Percentiles rank a stretch among this genome's conserved stretches.
Evolutionary conservation across 2,888 invertebrate species (phyloP).

Genomic region (Drosophila conformis): DNA sequence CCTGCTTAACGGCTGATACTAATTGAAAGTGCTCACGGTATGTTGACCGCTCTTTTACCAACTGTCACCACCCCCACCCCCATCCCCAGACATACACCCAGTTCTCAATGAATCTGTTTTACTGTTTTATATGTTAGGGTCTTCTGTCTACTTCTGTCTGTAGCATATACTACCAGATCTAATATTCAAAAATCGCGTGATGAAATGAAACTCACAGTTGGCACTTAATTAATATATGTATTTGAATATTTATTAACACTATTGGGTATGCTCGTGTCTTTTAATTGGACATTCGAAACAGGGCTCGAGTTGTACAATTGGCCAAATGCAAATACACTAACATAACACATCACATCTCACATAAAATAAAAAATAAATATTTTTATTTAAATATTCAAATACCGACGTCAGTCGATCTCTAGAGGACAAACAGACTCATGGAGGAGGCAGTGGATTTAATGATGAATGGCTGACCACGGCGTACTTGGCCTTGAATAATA

Average conservation of each 20-base stretch:
- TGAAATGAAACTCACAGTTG: neutral
- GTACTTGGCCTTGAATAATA: neutral
- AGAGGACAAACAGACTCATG: neutral
- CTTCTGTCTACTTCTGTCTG: no score
- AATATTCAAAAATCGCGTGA: neutral
- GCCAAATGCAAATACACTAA: neutral
- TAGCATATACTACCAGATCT: neutral
- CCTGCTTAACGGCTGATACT: slow-evolving; percentile 47
- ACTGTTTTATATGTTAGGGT: neutral
- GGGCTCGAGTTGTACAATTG: neutral
- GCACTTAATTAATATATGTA: neutral
- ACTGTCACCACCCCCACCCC: neutral
- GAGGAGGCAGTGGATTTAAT: neutral
- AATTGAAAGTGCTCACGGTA: slow-evolving; percentile 55
- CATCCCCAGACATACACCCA: neutral
- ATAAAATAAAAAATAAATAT: neutral
- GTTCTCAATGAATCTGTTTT: neutral
- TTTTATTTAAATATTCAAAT: neutral
- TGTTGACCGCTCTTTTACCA: slow-evolving; percentile 15
- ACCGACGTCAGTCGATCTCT: neutral
- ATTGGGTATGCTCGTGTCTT: neutral
- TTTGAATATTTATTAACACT: neutral
- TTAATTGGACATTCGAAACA: neutral
- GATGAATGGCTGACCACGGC: neutral
- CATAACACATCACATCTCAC: neutral